These are phyloP conservation scores for Melanotus villosus DNA, from an alignment of 2,888 invertebrate genomes.

Conservation along the genomic window DNA sequence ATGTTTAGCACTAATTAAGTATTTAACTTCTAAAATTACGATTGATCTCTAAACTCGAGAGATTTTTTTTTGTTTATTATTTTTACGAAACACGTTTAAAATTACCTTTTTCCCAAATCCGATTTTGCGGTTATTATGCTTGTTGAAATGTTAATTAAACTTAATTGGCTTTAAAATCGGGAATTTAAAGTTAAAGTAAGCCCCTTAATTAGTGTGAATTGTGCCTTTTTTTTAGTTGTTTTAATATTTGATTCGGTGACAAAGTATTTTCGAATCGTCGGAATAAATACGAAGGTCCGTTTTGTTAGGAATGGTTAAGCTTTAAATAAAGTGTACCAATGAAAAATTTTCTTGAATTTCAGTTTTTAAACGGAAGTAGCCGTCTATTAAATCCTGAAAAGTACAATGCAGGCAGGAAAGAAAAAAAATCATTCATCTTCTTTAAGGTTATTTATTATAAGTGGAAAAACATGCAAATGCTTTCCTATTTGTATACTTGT, in stretches of 20 bases:
- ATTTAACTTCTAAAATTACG: constrained; percentile 37
- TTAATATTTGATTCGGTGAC: constrained; percentile 11
- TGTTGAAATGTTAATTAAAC: constrained; percentile 20
- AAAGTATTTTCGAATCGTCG: background rate
- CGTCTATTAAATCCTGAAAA: too few relatives aligned
- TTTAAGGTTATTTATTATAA: background rate
- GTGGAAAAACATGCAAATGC: background rate
- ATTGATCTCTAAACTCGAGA: background rate
- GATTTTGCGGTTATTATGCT: constrained; percentile 15
- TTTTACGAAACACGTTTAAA: background rate
- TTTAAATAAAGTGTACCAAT: background rate
- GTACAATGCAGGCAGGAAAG: background rate
- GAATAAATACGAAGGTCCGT: background rate
- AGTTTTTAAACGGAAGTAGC: background rate
- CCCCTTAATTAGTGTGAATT: background rate
- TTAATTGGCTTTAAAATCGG: constrained; percentile 18
- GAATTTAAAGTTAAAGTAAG: constrained; percentile 6
- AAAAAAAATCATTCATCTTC: background rate
- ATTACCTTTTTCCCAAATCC: constrained; percentile 1
- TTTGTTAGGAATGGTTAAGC: too few relatives aligned
- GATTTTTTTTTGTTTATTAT: constrained; percentile 11
- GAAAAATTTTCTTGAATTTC: background rate
- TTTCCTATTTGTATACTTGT: background rate
- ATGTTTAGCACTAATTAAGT: constrained; percentile 29
- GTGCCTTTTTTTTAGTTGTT: background rate